A percentile compares a stretch with the other conserved stretches of the same genome.
These are phyloP conservation scores for Myotis brandtii DNA, from an alignment of 2,113 vertebrate species.

Conservation along the genomic window DNA sequence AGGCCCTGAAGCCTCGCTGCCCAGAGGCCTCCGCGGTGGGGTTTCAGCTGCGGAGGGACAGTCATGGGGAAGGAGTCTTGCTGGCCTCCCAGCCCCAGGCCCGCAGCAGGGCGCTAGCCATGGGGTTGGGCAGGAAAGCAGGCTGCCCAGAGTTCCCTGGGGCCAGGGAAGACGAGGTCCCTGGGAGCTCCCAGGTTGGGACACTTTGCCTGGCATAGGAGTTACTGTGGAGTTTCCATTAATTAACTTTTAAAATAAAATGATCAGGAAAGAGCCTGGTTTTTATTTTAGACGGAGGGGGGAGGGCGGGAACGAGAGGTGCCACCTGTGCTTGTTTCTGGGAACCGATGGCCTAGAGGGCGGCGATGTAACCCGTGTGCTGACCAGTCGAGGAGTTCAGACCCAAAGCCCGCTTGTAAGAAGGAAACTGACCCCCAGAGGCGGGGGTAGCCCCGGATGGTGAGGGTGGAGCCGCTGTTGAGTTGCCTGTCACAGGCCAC, in stretches of 20 bases:
- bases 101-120: not conserved
- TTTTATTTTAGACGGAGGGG: not conserved
- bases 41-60: no score
- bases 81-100: not conserved
- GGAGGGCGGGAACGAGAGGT: not conserved
- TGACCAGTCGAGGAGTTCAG: not conserved
- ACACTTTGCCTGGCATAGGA: not conserved
- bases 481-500: no score
- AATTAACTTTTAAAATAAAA: not conserved
- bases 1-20: no score
- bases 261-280: not conserved
- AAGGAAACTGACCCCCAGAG: not conserved
- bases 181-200: not conserved
- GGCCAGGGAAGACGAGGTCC: not conserved
- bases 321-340: not conserved
- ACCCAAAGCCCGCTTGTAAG: not conserved
- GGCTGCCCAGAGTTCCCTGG: not conserved
- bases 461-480: no score
- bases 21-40: no score
- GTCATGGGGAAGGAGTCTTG: not conserved
- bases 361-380: not conserved
- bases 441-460: no score
- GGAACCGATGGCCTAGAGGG: not conserved
- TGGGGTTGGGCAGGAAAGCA: no score
- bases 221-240: not conserved